Conservation (phyloP, 2,888 invertebrate species). For the Apodemia hepburni region DNA sequence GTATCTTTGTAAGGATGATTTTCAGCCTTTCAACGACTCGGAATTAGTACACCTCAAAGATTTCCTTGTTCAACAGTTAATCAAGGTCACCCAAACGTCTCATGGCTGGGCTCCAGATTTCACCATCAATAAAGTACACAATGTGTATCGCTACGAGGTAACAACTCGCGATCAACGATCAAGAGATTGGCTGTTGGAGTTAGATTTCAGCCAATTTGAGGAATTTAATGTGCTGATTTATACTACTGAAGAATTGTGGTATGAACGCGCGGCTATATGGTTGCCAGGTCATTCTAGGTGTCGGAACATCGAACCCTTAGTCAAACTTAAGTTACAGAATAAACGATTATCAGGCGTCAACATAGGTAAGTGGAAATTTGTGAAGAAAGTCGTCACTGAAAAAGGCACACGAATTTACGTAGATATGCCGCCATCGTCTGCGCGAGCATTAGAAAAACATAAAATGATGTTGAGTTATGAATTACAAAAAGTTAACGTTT, state of each 20-base stretch:
- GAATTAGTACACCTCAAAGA: conserved; percentile 50
- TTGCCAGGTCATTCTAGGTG: conserved; percentile 60
- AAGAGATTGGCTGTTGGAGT: conserved; percentile 53
- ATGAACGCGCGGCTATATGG: conserved; percentile 67
- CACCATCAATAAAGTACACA: conserved; percentile 56
- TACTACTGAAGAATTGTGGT: conserved; percentile 64
- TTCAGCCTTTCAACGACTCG: conserved; percentile 44
- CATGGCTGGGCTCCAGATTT: conserved; percentile 57
- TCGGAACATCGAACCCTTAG: conserved; percentile 51
- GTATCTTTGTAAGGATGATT: conserved; percentile 63
- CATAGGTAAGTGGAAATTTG: conserved; percentile 64
- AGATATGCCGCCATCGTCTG: conserved; percentile 64
- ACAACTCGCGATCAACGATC: conserved; percentile 49
- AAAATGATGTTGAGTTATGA: conserved; percentile 66
- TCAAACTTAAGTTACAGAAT: conserved; percentile 62
- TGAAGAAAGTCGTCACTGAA: conserved; percentile 53
- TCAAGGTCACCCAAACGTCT: conserved; percentile 42
- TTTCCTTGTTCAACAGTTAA: conserved; percentile 51
- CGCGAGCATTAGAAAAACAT: conserved; percentile 53
- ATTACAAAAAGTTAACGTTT: conserved; percentile 63
- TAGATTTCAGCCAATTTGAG: conserved; percentile 52
- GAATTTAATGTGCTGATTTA: conserved; percentile 57
- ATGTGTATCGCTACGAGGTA: conserved; percentile 52
- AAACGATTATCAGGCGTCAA: conserved; percentile 46
- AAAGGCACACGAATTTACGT: conserved; percentile 66